Percentiles rank a stretch among this genome's conserved stretches.
phyloP scores from a whole-genome alignment of 2,888 invertebrate genomes.

The Amphimallon solstitiale region DNA sequence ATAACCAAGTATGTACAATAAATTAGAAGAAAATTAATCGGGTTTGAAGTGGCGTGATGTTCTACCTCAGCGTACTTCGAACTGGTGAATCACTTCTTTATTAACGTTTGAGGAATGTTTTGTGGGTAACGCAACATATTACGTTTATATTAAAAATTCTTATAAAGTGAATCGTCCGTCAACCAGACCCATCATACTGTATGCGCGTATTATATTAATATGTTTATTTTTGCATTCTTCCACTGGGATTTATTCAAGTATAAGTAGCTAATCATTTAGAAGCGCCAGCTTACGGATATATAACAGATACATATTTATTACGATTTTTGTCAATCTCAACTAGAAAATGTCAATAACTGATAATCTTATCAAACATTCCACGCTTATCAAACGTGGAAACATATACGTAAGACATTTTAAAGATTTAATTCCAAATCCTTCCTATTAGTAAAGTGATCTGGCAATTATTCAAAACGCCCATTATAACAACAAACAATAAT shows the following conservation, averaged over 20 bases:
- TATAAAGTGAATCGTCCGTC: constrained; percentile 4
- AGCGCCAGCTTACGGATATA: neutral
- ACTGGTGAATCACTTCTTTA: constrained; percentile 22
- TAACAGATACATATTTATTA: neutral
- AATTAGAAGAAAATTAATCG: neutral
- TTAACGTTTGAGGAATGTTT: constrained; percentile 19
- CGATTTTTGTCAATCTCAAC: constrained; percentile 12
- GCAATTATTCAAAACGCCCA: too few species aligned
- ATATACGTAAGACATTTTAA: neutral
- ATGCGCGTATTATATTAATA: neutral
- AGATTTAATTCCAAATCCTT: too few species aligned
- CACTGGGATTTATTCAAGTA: too few species aligned
- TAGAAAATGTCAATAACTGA: constrained; percentile 31
- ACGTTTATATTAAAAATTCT: constrained; percentile 12
- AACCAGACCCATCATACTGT: neutral
- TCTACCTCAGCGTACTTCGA: constrained; percentile 20
- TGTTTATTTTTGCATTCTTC: too few species aligned
- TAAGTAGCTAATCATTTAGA: too few species aligned
- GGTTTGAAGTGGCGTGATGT: constrained; percentile 24
- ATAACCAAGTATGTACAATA: neutral
- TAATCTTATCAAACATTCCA: constrained; percentile 28
- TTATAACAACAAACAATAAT: too few species aligned
- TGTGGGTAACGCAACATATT: constrained; percentile 1
- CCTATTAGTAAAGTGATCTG: too few species aligned
- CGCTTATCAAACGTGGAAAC: constrained; percentile 10